Evolutionary conservation across 2,113 vertebrate genomes (phyloP).

Genomic region (Coracopsis vasa): DNA sequence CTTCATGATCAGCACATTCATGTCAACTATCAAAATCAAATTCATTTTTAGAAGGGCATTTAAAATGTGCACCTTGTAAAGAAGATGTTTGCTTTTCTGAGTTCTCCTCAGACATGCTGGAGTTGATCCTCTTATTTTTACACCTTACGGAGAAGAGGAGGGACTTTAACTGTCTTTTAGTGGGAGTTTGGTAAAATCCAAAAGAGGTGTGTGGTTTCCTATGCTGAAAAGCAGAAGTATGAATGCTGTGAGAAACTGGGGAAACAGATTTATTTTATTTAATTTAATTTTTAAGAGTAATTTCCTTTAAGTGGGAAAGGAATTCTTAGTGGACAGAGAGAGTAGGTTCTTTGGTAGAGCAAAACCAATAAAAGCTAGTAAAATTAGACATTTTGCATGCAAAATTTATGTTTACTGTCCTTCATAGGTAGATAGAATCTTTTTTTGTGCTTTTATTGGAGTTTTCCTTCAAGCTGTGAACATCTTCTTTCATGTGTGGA

Average conservation of each 20-base stretch:
- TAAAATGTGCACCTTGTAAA: neutral
- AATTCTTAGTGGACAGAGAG: neutral
- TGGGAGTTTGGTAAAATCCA: neutral
- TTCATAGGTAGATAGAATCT: fast-evolving
- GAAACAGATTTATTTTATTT: neutral
- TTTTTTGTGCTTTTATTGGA: neutral
- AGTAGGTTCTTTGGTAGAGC: neutral
- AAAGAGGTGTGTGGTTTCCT: neutral
- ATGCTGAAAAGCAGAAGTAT: neutral
- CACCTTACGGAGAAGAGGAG: neutral
- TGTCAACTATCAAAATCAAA: neutral
- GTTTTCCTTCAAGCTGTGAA: neutral
- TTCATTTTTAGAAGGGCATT: neutral
- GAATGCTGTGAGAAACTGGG: neutral
- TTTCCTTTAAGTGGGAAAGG: neutral
- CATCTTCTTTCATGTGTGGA: neutral
- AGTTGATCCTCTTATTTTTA: neutral
- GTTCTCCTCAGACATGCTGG: neutral
- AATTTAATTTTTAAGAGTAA: neutral
- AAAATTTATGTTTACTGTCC: neutral
- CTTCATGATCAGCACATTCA: neutral
- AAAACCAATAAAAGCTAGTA: neutral
- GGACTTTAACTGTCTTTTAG: neutral
- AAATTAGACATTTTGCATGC: neutral
- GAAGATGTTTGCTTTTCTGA: neutral